Evolutionary conservation across 2,888 invertebrate species (phyloP).

Genomic region (Clunio marinus): DNA sequence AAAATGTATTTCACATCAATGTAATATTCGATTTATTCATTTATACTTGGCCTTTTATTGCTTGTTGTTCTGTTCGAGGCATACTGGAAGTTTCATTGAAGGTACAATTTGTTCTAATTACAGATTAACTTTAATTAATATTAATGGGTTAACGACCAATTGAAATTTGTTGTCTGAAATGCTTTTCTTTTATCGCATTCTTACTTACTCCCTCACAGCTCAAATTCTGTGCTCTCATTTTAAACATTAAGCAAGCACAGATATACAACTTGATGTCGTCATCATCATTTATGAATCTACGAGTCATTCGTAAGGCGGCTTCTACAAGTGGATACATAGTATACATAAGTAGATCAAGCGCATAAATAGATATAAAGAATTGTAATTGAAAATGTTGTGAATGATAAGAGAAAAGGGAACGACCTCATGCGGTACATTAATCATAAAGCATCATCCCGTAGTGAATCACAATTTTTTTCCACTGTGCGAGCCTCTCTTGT

Average conservation of each 20-base stretch:
- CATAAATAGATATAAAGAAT: too few relatives aligned
- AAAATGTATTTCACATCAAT: too few relatives aligned
- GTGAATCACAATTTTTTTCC: too few relatives aligned
- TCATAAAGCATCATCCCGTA: too few relatives aligned
- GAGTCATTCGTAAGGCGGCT: too few relatives aligned
- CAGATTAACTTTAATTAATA: constrained; percentile 22
- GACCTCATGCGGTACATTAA: not conserved
- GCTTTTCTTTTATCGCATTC: not conserved
- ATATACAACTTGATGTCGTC: not conserved
- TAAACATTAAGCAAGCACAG: not conserved
- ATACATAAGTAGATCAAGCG: not conserved
- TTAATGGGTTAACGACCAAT: constrained; percentile 25
- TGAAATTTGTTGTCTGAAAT: constrained; percentile 14
- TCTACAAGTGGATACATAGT: too few relatives aligned
- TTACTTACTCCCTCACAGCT: not conserved
- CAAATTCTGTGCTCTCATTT: not conserved
- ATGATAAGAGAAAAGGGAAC: not conserved
- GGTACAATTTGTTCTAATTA: constrained; percentile 7
- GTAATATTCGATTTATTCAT: too few relatives aligned
- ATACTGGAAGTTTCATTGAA: not conserved
- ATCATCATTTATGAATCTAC: not conserved
- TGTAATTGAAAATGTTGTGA: not conserved
- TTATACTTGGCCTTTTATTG: too few relatives aligned
- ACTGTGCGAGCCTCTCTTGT: too few relatives aligned
- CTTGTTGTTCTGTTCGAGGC: not conserved